Base-by-base conservation (phyloP, 2,888 invertebrate species). In the Drosophila hawaiiensis region DNA sequence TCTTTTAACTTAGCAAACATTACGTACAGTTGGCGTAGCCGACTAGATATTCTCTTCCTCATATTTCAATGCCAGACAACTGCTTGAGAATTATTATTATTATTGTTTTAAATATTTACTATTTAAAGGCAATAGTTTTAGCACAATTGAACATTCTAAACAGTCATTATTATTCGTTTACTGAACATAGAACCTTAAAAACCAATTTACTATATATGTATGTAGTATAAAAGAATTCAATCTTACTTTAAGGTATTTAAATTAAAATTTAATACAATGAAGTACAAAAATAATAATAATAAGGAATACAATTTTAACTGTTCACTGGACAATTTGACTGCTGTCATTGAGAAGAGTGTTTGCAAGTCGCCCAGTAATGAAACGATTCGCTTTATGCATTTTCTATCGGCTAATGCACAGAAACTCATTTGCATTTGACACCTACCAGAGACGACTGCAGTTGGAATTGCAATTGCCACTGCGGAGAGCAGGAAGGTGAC, bases 361-460 rank as follows among this genome's bases (percentile, higher is more conserved):
- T 9, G 2, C 25, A 49, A 35, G 68, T 80, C 70, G 41, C 0
- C 31, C 31, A 25, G 10, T 2, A 19, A 19, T 0, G 3, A 5
- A 4, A 0, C 3, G 16, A 43, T 55, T 19, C 12, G 12, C 14
- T 33, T 33, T 28, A 16, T 61, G 60, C 60, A 61, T 31, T 69
- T 76, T 65, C 49, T 54, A 64, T 53, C 53, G 33, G 43, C 54
- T 60, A 35, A 55, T 65, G 68, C 68, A 80, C 63, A 73, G 75
- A 83, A 86, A 86, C 84, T 89, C 89, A 84, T 85, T 85, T 89
- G 84, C 89, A 86, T 76, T 72, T 84, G 84, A 88, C 83, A 84
- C 83, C 83, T 74, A 66, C 73, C 49, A 53, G 62, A 64, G 58
- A 31, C 62, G 55, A 39, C 43, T 73, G 78, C 77, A 68, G 64